Evolutionary conservation across 2,888 invertebrate species (phyloP), one percentile per base, ranked within the genome.

Genomic region (Nomada ferruginata): DNA sequence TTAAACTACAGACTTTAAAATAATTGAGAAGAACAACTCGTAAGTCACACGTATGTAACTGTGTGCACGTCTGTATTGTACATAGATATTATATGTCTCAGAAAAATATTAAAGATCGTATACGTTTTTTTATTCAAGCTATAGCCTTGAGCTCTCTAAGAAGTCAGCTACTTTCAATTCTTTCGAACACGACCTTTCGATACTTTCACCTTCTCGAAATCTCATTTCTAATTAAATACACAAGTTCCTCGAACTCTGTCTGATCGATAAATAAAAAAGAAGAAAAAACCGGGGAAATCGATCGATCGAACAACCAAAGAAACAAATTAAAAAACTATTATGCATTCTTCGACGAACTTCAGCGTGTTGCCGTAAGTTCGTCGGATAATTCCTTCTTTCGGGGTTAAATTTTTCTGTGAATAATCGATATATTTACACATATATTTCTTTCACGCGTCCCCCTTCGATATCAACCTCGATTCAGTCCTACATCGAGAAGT

Each of bases 131-230:
- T 20, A 26, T 13, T 68, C 29, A 29, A 53, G 26, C 20, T 26
- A 5, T 29, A 74, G 73, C 74, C 82, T 83, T 64, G 83, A 29
- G 53, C 13, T 23, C 36, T 69, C 53, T 53, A 64, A 60, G 50
- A 66, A 69, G 50, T 36, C 26, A 57, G 15, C 60, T 23, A 76
- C 83, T 83, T 83, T 83, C 83, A n/a, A 64, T 77, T 70, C 2
- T 63, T 47, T 47, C 47, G 47, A 15, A 47, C 15, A 47, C 66
- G 36, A 36, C 20, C 52, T 64, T 50, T 47, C n/a, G 10, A 36
- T 57, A 75, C 79, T 79, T 83, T 83, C 83, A 75, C 79, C 68
- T 50, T 10, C 63, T 47, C 70, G 57, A 64, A 26, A 60, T 52
- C 52, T 36, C 15, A 2, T 42, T 50, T 15, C 60, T 26, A 66